Conservation (phyloP, 2,797 vertebrate genomes). For the Rachycentron canadum region DNA sequence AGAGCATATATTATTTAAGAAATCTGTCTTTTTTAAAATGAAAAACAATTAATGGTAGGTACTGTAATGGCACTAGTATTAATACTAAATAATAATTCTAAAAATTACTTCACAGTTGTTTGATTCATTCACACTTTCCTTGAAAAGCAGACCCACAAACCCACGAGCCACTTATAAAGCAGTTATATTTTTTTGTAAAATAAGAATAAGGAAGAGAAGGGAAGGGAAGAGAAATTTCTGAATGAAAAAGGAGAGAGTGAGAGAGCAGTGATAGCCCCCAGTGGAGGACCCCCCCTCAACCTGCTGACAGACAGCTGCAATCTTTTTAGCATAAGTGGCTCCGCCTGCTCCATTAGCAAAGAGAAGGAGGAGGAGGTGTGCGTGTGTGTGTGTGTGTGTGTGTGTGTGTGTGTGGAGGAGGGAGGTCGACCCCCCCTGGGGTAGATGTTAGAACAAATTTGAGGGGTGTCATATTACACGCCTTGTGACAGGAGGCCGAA, state of each 20-base stretch:
- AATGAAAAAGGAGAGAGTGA: constrained; percentile 40
- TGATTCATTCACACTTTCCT: neutral
- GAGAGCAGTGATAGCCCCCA: constrained; percentile 56
- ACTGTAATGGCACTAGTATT: neutral
- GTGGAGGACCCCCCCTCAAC: constrained; percentile 40
- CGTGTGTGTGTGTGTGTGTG: constrained; percentile 36
- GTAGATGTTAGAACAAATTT: constrained; percentile 89
- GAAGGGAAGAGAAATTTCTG: constrained; percentile 14
- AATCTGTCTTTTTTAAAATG: neutral
- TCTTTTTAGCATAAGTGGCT: constrained; percentile 85
- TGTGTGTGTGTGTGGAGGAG: constrained; percentile 2
- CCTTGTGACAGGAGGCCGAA: constrained; percentile 80
- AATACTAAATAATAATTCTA: no score
- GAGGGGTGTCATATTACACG: constrained; percentile 88
- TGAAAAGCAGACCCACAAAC: neutral
- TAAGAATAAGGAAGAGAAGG: neutral
- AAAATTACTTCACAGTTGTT: neutral
- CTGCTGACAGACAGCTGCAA: constrained; percentile 80
- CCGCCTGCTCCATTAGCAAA: constrained; percentile 85
- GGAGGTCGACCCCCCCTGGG: constrained; percentile 72
- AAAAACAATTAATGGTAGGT: neutral
- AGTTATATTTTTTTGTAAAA: neutral
- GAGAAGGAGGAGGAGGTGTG: constrained; percentile 40
- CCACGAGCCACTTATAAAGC: neutral
- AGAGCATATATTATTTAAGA: neutral